Percentiles rank a stretch among this genome's conserved stretches.
Conservation (phyloP, 2,797 vertebrate genomes). For the Amazonetta brasiliensis region DNA sequence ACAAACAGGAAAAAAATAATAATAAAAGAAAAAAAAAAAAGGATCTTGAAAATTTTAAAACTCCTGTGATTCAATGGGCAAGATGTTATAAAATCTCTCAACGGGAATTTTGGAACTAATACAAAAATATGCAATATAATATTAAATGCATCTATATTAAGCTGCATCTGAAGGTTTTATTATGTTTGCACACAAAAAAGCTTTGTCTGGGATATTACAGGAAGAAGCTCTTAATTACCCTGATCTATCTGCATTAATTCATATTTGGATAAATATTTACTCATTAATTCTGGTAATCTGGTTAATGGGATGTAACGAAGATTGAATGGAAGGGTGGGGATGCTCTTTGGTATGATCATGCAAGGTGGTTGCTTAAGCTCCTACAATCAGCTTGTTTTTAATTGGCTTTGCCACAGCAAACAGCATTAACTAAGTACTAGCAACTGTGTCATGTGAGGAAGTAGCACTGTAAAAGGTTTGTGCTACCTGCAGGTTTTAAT, state of each 20-base stretch:
- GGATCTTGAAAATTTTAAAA: neutral
- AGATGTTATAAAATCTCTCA: conserved; percentile 9
- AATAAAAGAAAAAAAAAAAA: conserved; percentile 16
- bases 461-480: neutral
- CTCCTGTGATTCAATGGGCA: neutral
- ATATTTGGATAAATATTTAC: neutral
- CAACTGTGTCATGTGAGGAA: neutral
- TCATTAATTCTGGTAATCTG: neutral
- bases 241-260: neutral
- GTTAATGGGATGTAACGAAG: neutral
- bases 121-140: neutral
- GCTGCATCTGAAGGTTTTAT: neutral
- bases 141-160: neutral
- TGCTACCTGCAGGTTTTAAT: neutral
- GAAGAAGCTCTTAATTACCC: neutral
- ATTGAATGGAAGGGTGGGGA: neutral
- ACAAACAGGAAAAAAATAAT: neutral
- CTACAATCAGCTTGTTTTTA: neutral
- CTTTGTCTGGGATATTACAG: neutral
- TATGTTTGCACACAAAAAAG: neutral
- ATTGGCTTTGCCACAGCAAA: neutral
- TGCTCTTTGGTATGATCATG: neutral
- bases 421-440: neutral
- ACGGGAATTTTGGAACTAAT: neutral
- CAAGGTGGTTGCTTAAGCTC: neutral